Evolutionary conservation across 1,140 invertebrate genomes (phyloP), one percentile per base, ranked within the genome.

Genomic region (Fopius arisanus): DNA sequence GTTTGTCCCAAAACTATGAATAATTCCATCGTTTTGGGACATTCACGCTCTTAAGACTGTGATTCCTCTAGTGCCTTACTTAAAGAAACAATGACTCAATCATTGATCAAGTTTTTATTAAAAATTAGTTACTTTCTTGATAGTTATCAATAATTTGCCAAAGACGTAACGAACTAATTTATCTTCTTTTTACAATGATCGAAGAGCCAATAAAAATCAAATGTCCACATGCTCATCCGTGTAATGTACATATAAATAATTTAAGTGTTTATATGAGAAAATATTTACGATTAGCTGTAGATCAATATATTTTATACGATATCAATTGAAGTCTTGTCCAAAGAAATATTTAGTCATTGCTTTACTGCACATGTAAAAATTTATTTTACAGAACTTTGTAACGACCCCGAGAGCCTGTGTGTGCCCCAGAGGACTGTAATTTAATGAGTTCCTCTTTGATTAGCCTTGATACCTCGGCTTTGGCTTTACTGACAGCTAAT

Each of bases 371-470:
- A 37, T 51, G 9, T 51, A 0, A 62, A 70, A 31, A 43, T 0
- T 16, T 41, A 68, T 28, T 83, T 88, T 94, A 98, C 73, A 98
- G 86, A 85, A 99, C 97, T 91, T 98, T 98, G 87, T 98, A 99
- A 86, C 97, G 91, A 62, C 95, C 95, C 86, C 96, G 96, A 81
- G 97, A 97, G 82, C 93, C 94, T 81, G 93, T 94, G 88, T 93
- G 96, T 88, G 94, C 94, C 0, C 94, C 92, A 0, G 94, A 94
- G 33, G 94, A 94, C 85, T 97, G 95, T 67, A 99, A 88, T 89
- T 98, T 96, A 1, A 98, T 92, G 28, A 99, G 90, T 87, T 99
- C 98, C 87, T 99, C 98, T 85, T 98, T 98, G 79, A 99, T 98
- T 12, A 99, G 91, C 10, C 98, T 91, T 1, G 97, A 97, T 33